phyloP scores from a whole-genome alignment of 2,113 vertebrate species.

The Zeus faber region DNA sequence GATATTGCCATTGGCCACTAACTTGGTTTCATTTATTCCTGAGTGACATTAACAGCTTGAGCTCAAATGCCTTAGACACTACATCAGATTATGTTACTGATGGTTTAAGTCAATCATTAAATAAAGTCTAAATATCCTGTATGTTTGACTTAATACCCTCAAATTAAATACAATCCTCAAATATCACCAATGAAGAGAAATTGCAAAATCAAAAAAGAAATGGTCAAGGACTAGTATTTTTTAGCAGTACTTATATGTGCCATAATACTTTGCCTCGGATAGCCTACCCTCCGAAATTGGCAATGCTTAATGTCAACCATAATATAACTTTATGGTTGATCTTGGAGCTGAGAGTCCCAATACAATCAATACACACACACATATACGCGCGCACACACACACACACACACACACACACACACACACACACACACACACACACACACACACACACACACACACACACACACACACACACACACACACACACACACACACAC shows the following conservation, averaged over 20 bases:
- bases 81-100: conserved; percentile 57
- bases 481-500: no score
- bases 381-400: no score
- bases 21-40: conserved; percentile 31
- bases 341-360: no score
- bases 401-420: no score
- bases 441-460: no score
- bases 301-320: conserved; percentile 12
- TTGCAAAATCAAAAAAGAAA: background rate
- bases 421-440: no score
- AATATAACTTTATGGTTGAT: background rate
- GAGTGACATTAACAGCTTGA: conserved; percentile 62
- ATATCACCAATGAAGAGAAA: background rate
- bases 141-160: conserved; percentile 17
- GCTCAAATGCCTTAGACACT: conserved; percentile 69
- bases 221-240: no score
- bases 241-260: background rate
- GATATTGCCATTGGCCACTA: conserved; percentile 40
- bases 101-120: conserved; percentile 67
- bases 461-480: no score
- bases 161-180: conserved; percentile 17
- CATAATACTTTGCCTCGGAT: background rate
- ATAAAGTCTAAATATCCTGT: conserved; percentile 30
- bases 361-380: background rate
- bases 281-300: background rate